Evolutionary conservation across 2,797 vertebrate species (phyloP).

Genomic region (Sebastes dallii): DNA sequence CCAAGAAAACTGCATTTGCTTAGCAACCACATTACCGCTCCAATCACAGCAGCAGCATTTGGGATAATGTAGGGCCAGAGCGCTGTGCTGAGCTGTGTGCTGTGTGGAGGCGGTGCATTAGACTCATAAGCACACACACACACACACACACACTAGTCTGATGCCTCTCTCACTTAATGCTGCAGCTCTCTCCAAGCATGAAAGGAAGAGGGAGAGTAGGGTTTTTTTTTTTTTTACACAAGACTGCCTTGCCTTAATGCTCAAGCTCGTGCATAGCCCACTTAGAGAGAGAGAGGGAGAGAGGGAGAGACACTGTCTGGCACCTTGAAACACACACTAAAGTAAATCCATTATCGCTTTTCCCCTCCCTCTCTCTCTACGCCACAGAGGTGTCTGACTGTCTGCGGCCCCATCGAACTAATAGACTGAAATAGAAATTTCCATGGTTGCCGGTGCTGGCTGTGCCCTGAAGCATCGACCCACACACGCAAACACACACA

Average conservation of each 20-base stretch:
- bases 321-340: conserved; percentile 67
- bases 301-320: conserved; percentile 60
- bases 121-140: conserved; percentile 15
- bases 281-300: conserved; percentile 29
- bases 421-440: conserved; percentile 61
- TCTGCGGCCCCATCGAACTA: conserved; percentile 51
- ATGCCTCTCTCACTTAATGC: conserved; percentile 63
- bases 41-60: conserved; percentile 74
- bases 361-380: conserved; percentile 28
- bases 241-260: conserved; percentile 55
- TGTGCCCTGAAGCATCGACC: background rate
- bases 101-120: conserved; percentile 61
- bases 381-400: conserved; percentile 59
- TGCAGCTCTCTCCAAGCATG: conserved; percentile 63
- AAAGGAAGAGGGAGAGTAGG: conserved; percentile 53
- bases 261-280: conserved; percentile 26
- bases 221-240: conserved; percentile 22
- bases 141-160: conserved; percentile 42
- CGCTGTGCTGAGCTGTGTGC: conserved; percentile 34
- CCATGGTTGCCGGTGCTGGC: conserved; percentile 15
- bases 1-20: conserved; percentile 78
- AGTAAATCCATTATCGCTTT: conserved; percentile 68
- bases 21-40: conserved; percentile 81
- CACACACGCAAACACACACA: conserved; percentile 1
- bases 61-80: conserved; percentile 71